Conservation (phyloP, 2,113 vertebrate species). For the Labeo rohita region DNA sequence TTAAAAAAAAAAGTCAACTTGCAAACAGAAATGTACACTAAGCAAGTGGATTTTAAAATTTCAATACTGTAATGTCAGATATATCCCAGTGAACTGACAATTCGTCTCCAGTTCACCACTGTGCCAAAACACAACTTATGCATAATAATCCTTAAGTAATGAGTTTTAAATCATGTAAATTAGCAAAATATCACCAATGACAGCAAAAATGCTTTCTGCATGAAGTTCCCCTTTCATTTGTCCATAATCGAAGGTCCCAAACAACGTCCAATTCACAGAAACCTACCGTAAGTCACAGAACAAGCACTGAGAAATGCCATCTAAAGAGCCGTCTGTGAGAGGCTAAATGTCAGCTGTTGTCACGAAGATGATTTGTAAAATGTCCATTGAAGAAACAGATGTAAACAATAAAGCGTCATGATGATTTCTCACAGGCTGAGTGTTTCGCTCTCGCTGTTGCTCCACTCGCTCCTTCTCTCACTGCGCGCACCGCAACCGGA, state of each 20-base stretch:
- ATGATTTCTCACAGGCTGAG: neutral
- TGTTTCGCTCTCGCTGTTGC: neutral
- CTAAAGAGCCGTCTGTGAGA: neutral
- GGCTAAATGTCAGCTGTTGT: neutral
- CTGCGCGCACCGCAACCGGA: neutral
- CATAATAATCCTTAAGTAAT: neutral
- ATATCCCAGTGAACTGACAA: neutral
- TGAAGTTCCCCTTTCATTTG: neutral
- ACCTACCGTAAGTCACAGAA: neutral
- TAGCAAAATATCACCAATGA: neutral
- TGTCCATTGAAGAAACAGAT: neutral
- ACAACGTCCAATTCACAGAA: neutral
- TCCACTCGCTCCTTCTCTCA: neutral
- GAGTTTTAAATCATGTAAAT: neutral
- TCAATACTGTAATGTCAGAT: conserved; percentile 1
- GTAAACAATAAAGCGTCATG: neutral
- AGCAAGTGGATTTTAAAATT: neutral
- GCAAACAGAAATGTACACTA: conserved; percentile 1
- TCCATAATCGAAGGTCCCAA: neutral
- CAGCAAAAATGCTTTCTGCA: neutral
- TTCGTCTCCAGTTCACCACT: neutral
- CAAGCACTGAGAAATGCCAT: neutral
- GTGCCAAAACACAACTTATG: neutral
- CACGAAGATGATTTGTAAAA: no score
- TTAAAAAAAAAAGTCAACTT: neutral